Percentiles rank a stretch among this genome's conserved stretches.
Evolutionary conservation across 1,140 invertebrate species (phyloP).

Genomic region (Achroia grisella): DNA sequence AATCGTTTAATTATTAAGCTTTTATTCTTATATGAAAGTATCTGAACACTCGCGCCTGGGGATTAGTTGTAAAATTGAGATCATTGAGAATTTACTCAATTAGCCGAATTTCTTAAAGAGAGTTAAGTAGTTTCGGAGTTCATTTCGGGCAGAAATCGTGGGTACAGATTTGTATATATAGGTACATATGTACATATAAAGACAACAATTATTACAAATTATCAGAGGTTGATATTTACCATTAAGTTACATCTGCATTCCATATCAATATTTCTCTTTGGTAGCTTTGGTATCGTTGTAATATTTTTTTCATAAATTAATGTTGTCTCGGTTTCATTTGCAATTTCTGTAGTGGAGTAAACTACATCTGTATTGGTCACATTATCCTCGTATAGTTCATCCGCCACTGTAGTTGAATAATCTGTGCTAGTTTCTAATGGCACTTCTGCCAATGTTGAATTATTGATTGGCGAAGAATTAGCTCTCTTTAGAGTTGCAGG

Average conservation of each 20-base stretch:
- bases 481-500: constrained; percentile 14
- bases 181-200: neutral
- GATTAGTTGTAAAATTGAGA: no score
- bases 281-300: constrained; percentile 28
- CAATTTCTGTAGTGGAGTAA: constrained; percentile 41
- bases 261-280: constrained; percentile 24
- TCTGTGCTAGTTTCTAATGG: constrained; percentile 29
- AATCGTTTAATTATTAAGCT: no score
- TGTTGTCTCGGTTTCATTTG: constrained; percentile 50
- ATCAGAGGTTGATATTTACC: constrained; percentile 36
- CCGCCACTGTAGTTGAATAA: constrained; percentile 31
- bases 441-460: constrained; percentile 14
- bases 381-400: constrained; percentile 52
- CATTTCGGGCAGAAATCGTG: constrained; percentile 4
- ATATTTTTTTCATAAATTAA: constrained; percentile 38
- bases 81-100: no score
- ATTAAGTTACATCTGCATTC: constrained; percentile 71
- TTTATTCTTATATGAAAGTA: no score
- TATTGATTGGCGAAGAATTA: constrained; percentile 3
- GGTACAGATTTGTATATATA: neutral
- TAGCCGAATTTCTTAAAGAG: no score
- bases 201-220: neutral
- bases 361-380: constrained; percentile 36
- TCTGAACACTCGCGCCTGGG: no score
- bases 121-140: no score